Percentiles rank a stretch among this genome's conserved stretches.
These are phyloP conservation scores for Hipposideros armiger DNA, from an alignment of 2,113 vertebrate genomes.

Conservation along the genomic window DNA sequence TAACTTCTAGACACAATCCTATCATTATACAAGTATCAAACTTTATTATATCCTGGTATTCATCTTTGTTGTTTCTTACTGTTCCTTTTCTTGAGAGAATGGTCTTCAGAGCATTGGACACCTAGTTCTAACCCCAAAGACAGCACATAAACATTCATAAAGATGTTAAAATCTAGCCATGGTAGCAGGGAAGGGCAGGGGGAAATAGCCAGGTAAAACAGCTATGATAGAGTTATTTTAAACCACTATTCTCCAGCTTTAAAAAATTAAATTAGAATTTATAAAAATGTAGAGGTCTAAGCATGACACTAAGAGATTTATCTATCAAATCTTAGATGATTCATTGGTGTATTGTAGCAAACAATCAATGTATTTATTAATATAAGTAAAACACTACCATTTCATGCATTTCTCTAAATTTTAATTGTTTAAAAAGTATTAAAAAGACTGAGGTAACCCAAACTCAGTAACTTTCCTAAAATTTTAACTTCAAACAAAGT, in stretches of 20 bases:
- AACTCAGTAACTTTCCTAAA: slow-evolving; percentile 38
- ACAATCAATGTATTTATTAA: background rate
- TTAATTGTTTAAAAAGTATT: slow-evolving; percentile 29
- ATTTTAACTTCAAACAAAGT: slow-evolving; percentile 40
- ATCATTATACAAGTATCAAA: background rate
- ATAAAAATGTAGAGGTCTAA: slow-evolving; percentile 13
- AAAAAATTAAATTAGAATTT: background rate
- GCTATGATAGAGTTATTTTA: background rate
- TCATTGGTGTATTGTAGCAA: background rate
- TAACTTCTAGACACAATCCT: slow-evolving; percentile 17
- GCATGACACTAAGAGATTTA: background rate
- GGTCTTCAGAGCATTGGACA: background rate
- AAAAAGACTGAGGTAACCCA: background rate
- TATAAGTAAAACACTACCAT: slow-evolving; percentile 16
- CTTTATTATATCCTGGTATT: background rate
- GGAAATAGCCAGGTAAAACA: background rate
- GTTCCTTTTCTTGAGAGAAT: background rate
- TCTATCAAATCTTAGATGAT: slow-evolving; percentile 13
- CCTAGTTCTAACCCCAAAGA: background rate
- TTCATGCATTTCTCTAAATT: slow-evolving; percentile 40
- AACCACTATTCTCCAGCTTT: background rate
- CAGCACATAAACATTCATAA: background rate
- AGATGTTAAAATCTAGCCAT: background rate
- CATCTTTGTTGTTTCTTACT: background rate
- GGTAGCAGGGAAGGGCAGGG: background rate